Base-by-base conservation (phyloP, 2,888 invertebrate species). In the Xestia ashworthii region DNA sequence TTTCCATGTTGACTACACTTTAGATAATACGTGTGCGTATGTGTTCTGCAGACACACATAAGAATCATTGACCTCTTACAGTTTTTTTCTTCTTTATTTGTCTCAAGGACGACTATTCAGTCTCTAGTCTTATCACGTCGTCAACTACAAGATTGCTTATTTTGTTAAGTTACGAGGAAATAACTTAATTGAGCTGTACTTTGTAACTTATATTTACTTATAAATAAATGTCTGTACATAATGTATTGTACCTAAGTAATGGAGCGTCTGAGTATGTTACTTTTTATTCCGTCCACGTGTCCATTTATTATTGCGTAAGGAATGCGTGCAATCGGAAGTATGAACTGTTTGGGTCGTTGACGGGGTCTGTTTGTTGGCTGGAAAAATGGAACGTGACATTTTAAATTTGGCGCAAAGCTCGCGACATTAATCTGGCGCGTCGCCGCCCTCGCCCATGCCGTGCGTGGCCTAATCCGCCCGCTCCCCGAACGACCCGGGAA, bases 341-440 rank as follows among this genome's bases (percentile, higher is more conserved):
- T 93, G 92, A 93, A 93, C 92, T 92, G 91, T 90, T 91, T 87
- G 91, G 92, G 90, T 91, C 93, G 92, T 89, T 92, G 92, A 93
- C 93, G 92, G 92, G 92, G 91, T 92, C 92, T 93, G 93, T 94
- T 95, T 93, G 93, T 94, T 95, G 92, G 93, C 93, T 95, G 95
- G 94, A 95, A 95, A 96, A 95, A 96, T 94, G 95, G 95, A 94
- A 94, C 94, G 95, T 95, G 96, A 95, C 95, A 95, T 96, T 96
- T 95, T 94, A 95, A 96, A 95, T 95, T 94, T 95, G 94, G 93
- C 94, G 94, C 93, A 95, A 95, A 95, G 95, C 95, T 96, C 92
- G 93, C 94, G 93, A 94, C 96, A 95, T 96, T 96, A 95, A 96
- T 95, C 95, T 95, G 94, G 93, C 94, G 94, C 94, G 95, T 95